Evolutionary conservation across 2,797 vertebrate species (phyloP).

Genomic region (Falco cherrug): DNA sequence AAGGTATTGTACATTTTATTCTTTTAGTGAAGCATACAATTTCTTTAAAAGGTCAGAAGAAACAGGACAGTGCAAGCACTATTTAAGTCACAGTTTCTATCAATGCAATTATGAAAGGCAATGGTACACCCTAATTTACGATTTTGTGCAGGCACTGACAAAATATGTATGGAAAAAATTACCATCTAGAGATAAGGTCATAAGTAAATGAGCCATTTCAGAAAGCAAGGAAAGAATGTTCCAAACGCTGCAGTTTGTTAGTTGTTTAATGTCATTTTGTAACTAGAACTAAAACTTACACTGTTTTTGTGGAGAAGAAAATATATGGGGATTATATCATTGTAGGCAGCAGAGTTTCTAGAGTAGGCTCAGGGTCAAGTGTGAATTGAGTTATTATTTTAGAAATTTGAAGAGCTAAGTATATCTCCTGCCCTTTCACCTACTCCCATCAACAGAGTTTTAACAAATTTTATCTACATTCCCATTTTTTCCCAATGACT

Average conservation of each 20-base stretch:
- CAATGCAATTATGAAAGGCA: neutral
- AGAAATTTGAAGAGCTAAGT: slow-evolving; percentile 19
- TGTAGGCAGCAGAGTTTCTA: slow-evolving; percentile 58
- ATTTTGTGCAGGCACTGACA: neutral
- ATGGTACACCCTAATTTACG: neutral
- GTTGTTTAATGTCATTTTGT: slow-evolving; percentile 48
- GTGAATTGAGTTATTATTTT: slow-evolving; percentile 62
- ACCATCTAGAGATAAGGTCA: slow-evolving; percentile 66
- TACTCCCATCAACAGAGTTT: slow-evolving; percentile 38
- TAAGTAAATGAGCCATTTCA: slow-evolving; percentile 61
- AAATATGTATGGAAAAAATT: slow-evolving; percentile 33
- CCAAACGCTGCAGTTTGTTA: slow-evolving; percentile 31
- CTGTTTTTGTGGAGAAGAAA: slow-evolving; percentile 23
- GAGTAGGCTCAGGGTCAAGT: slow-evolving; percentile 42
- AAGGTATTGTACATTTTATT: neutral
- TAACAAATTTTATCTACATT: slow-evolving; percentile 9
- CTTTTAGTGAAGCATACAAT: neutral
- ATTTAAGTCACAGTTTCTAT: neutral
- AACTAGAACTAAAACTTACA: slow-evolving; percentile 39
- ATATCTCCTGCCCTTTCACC: slow-evolving; percentile 30
- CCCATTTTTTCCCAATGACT: slow-evolving; percentile 46
- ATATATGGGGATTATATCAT: slow-evolving; percentile 40
- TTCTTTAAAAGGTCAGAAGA: neutral
- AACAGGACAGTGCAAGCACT: neutral
- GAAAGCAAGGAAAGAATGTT: slow-evolving; percentile 63